Percentiles rank a stretch among this genome's conserved stretches.
Conservation (phyloP, 1,140 invertebrate genomes). For the Maniola jurtina region DNA sequence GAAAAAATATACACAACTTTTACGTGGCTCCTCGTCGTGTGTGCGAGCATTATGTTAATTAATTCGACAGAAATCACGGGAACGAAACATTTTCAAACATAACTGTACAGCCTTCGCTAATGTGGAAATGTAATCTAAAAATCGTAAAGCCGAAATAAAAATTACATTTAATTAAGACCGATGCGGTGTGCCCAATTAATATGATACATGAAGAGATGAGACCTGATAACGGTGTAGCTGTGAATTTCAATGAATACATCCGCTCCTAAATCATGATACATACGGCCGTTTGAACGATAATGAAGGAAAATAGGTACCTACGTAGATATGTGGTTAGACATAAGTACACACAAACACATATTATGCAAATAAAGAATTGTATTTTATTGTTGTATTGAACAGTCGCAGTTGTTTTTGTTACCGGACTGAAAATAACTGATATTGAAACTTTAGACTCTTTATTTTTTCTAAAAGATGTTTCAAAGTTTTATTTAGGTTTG, state of each 20-base stretch:
- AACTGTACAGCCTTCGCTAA: constrained; percentile 28
- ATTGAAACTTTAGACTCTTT: no score
- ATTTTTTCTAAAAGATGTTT: no score
- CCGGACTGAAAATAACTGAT: no score
- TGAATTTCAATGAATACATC: constrained; percentile 40
- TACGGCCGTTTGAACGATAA: constrained; percentile 1
- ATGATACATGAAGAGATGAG: constrained; percentile 44
- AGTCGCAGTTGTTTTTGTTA: no score
- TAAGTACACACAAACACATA: no score
- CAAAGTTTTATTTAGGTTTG: no score
- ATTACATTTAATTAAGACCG: constrained; percentile 51
- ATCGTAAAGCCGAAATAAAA: constrained; percentile 48
- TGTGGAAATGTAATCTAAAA: constrained; percentile 40
- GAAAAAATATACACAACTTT: neutral
- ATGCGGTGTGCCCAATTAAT: constrained; percentile 51
- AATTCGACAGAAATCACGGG: constrained; percentile 26
- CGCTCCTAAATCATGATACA: constrained; percentile 33
- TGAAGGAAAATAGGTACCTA: constrained; percentile 2
- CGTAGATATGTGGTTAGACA: neutral
- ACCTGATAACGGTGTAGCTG: constrained; percentile 36
- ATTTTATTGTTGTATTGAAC: no score
- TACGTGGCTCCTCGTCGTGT: constrained; percentile 10
- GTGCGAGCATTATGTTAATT: constrained; percentile 33
- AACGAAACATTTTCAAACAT: constrained; percentile 29
- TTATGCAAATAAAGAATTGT: neutral